Conservation (phyloP, 2,797 vertebrate genomes). For the Poecile montanus region DNA sequence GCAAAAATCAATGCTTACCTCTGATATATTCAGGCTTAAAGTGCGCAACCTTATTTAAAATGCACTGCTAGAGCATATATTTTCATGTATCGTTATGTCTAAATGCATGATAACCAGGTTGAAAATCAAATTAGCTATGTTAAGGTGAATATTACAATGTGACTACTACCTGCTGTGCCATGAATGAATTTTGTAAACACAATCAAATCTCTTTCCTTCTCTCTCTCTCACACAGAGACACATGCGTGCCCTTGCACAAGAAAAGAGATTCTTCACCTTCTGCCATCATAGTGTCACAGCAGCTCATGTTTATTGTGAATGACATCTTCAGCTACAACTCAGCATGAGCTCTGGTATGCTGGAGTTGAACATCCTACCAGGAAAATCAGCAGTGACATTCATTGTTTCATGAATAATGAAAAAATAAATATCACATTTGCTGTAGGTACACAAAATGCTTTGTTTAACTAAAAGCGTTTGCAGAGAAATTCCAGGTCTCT, state of each 20-base stretch:
- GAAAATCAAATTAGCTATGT: conserved; percentile 89
- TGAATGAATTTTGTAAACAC: conserved; percentile 89
- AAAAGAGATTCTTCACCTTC: conserved; percentile 72
- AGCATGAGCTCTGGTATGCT: conserved; percentile 44
- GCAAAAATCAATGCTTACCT: conserved; percentile 69
- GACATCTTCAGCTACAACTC: conserved; percentile 70
- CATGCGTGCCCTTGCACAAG: conserved; percentile 7
- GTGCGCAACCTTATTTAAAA: conserved; percentile 86
- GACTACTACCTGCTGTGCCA: conserved; percentile 88
- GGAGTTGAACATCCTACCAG: conserved; percentile 36
- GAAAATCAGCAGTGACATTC: conserved; percentile 52
- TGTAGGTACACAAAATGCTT: conserved; percentile 51
- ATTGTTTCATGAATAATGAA: conserved; percentile 69
- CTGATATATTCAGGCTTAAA: conserved; percentile 83
- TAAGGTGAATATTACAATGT: conserved; percentile 82
- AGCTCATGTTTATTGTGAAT: conserved; percentile 69
- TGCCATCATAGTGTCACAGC: conserved; percentile 62
- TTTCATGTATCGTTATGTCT: conserved; percentile 83
- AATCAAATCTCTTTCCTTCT: conserved; percentile 68
- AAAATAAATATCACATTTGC: conserved; percentile 57
- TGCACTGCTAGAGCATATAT: conserved; percentile 83
- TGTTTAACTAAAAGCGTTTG: conserved; percentile 58
- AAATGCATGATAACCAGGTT: conserved; percentile 81
- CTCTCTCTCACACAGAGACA: not conserved
- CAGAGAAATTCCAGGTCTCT: conserved; percentile 39